Base-by-base conservation (phyloP, 2,888 invertebrate species). In the Pantelozetes paolii region DNA sequence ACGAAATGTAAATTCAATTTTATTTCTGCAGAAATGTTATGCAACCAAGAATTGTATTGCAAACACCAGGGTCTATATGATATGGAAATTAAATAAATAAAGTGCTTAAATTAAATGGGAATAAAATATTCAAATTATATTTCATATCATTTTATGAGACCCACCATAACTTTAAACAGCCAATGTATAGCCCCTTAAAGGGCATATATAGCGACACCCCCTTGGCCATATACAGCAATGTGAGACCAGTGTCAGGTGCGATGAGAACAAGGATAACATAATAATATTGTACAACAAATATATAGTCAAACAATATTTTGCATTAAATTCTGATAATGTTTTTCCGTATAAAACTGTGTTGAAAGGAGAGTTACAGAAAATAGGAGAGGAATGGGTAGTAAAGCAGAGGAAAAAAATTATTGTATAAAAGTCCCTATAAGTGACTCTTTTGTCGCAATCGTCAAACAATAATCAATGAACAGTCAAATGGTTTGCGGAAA, bases 231-330 rank as follows among this genome's bases (percentile, higher is more conserved):
- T 1, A 62, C 18, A 18, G 32, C 32, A 28, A 62, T 62, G 36
- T 62, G 62, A 32, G 62, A 62, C 62, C 32, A 62, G 62, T 62
- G 62, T 62, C 62, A 62, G 62, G 62, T 62, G 62, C 62, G n/a
- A 32, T 32, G 30, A 62, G 62, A 62, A 32, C 62, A 62, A 23
- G 3, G 23, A 23, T 54, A 54, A 62, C 32, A 32, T 62, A 32
- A 62, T 62, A 62, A 36, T 30, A 26, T 20, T 59, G 8, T 30
- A 20, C 30, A 59, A 20, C 6, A 62, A 28, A 28, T 59, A 18
- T 50, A 50, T 50, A 8, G 6, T 8, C 5, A 5, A 3, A 20
- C 11, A 9, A 13, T 26, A 8, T 54, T 54, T 54, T 54, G 26
- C 54, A 1, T 18, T 15, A n/a, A 45, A 45, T 45, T 15, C n/a